Conservation (phyloP, 1,140 invertebrate genomes). For the Homarus americanus region DNA sequence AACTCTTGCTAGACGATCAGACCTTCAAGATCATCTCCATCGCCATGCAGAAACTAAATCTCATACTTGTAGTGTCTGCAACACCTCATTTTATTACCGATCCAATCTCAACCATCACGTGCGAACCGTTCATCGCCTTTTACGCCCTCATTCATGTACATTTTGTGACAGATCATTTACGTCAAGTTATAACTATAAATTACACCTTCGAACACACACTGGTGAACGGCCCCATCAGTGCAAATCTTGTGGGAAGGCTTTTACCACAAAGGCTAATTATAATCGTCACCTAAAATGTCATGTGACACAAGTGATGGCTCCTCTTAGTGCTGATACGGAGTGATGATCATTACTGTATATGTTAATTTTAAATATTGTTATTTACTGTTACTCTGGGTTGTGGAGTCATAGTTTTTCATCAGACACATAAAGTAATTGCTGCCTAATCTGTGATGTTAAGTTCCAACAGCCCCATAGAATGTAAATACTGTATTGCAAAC, state of each 20-base stretch:
- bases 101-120: conserved; percentile 68
- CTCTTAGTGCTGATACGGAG: conserved; percentile 41
- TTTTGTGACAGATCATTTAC: conserved; percentile 95
- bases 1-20: conserved; percentile 44
- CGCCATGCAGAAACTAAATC: conserved; percentile 62
- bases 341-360: neutral
- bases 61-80: conserved; percentile 61
- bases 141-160: conserved; percentile 81
- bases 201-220: conserved; percentile 91
- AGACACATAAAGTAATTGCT: no score
- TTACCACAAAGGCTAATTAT: conserved; percentile 81
- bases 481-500: no score
- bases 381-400: no score
- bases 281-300: conserved; percentile 72
- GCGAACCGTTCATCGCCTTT: conserved; percentile 38
- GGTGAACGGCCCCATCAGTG: conserved; percentile 96
- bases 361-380: neutral
- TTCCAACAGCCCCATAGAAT: no score
- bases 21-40: conserved; percentile 68
- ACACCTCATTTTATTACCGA: conserved; percentile 65
- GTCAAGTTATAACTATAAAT: conserved; percentile 94
- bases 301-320: conserved; percentile 60
- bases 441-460: no score
- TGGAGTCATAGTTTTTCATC: no score
- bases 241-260: conserved; percentile 92